Percentiles rank a stretch among this genome's conserved stretches.
Evolutionary conservation across 2,888 invertebrate genomes (phyloP).

Genomic region (Leptogaster cylindrica): DNA sequence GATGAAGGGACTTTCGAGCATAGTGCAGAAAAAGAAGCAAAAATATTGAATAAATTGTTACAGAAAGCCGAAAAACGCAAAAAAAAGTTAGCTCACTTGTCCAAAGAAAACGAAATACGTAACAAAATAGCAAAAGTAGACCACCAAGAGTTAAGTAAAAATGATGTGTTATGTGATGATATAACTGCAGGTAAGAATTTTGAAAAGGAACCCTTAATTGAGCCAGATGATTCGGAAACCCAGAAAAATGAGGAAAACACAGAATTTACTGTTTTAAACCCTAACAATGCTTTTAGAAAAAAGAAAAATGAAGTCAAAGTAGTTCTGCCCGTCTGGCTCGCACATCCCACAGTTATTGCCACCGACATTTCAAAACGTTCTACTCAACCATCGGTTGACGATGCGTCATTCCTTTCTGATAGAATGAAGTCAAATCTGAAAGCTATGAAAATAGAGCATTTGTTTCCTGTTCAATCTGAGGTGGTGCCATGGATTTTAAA

Average conservation of each 20-base stretch:
- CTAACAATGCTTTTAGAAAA: slow-evolving; percentile 54
- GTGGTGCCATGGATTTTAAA: slow-evolving; percentile 79
- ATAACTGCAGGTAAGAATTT: slow-evolving; percentile 45
- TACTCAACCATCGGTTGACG: slow-evolving; percentile 63
- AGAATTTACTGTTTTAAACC: slow-evolving; percentile 46
- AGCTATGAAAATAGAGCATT: slow-evolving; percentile 73
- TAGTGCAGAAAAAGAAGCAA: slow-evolving; percentile 63
- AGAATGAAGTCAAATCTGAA: slow-evolving; percentile 69
- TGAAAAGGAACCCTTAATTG: slow-evolving; percentile 44
- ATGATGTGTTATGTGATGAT: slow-evolving; percentile 30
- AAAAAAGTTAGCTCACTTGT: slow-evolving; percentile 54
- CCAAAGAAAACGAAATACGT: slow-evolving; percentile 54
- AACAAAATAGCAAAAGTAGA: slow-evolving; percentile 50
- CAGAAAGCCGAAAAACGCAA: slow-evolving; percentile 66
- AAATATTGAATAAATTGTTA: slow-evolving; percentile 67
- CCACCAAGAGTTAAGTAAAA: slow-evolving; percentile 4
- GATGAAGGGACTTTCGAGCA: slow-evolving; percentile 62
- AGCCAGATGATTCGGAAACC: not conserved
- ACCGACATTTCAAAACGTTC: slow-evolving; percentile 69
- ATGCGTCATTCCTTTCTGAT: slow-evolving; percentile 67
- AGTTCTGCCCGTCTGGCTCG: slow-evolving; percentile 86
- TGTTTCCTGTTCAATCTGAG: slow-evolving; percentile 86
- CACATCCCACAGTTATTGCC: slow-evolving; percentile 79
- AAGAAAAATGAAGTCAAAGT: slow-evolving; percentile 71
- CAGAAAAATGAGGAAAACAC: not conserved